Conservation (phyloP, 2,797 vertebrate species). For the Xenops minutus region DNA sequence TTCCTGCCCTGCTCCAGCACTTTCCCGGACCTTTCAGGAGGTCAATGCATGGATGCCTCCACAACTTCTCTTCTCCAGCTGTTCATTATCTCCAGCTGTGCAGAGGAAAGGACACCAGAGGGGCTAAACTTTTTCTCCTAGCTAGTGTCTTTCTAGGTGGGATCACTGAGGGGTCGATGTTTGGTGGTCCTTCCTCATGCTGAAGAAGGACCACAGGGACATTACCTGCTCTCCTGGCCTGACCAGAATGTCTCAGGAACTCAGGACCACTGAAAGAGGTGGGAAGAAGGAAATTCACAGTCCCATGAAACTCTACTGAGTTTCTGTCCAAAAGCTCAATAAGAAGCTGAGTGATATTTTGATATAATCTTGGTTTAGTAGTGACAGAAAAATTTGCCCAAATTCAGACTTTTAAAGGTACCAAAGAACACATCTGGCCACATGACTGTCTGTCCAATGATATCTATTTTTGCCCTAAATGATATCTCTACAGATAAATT, state of each 20-base stretch:
- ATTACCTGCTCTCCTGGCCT: background rate
- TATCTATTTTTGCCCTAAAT: background rate
- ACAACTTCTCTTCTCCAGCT: background rate
- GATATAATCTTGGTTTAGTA: background rate
- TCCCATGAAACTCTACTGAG: background rate
- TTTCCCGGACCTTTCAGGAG: fast-evolving
- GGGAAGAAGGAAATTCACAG: background rate
- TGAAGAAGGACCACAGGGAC: background rate
- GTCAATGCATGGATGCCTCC: fast-evolving
- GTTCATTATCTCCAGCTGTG: background rate
- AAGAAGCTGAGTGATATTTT: background rate
- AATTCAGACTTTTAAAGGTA: background rate
- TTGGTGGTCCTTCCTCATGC: background rate
- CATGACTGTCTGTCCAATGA: background rate
- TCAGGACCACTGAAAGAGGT: background rate
- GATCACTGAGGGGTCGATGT: background rate
- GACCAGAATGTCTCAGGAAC: background rate
- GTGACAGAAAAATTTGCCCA: background rate
- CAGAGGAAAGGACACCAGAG: background rate
- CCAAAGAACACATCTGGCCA: background rate
- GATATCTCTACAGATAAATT: background rate
- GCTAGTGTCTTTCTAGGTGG: background rate
- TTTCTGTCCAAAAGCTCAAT: background rate
- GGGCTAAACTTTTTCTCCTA: background rate
- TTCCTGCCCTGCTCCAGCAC: background rate